Evolutionary conservation across 2,797 vertebrate genomes (phyloP).

Genomic region (Staurois parvus): DNA sequence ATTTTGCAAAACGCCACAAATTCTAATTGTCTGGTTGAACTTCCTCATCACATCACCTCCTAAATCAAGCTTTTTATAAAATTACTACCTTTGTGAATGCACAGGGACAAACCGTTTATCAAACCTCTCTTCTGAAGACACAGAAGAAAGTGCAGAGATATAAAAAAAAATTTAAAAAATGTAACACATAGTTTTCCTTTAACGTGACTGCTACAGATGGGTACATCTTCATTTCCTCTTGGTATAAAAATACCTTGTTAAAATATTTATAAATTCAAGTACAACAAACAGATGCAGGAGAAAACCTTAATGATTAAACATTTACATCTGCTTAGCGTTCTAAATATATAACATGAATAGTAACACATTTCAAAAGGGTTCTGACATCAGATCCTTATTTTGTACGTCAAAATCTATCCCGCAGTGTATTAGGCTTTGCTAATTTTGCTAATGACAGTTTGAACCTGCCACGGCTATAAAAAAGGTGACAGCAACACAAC

Average conservation of each 20-base stretch:
- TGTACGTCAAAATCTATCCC: neutral
- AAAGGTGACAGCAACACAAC: neutral
- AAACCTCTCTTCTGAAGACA: neutral
- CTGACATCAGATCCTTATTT: neutral
- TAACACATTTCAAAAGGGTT: neutral
- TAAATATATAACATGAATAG: constrained; percentile 13
- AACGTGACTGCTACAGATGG: neutral
- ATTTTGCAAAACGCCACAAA: constrained; percentile 29
- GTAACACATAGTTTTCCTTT: neutral
- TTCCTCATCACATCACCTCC: constrained; percentile 21
- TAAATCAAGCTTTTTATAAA: constrained; percentile 43
- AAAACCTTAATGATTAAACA: constrained; percentile 37
- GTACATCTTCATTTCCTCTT: neutral
- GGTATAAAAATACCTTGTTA: constrained; percentile 32
- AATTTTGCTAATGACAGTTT: neutral
- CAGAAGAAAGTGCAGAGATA: neutral
- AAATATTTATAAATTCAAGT: constrained; percentile 47
- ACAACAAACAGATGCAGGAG: constrained; percentile 36
- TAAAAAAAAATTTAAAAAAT: neutral
- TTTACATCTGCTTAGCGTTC: constrained; percentile 35
- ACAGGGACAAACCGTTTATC: constrained; percentile 7
- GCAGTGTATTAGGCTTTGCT: neutral
- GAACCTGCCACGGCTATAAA: neutral
- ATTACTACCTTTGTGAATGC: constrained; percentile 15
- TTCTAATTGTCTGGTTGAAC: constrained; percentile 41